Evolutionary conservation across 1,140 invertebrate species (phyloP).

Genomic region (Zaprionus camerounensis): DNA sequence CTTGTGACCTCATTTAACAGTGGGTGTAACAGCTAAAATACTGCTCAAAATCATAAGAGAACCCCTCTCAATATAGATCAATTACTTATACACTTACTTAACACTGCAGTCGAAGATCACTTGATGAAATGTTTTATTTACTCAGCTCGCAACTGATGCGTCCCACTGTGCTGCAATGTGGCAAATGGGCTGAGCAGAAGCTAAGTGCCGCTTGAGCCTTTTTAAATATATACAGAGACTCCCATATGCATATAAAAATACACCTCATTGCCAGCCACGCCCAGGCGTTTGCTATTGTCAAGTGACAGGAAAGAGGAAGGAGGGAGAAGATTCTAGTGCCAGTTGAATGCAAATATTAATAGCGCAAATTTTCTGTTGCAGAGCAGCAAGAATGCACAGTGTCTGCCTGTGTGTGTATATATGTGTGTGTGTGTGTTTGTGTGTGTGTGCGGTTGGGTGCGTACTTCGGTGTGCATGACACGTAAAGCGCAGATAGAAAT

Average conservation of each 20-base stretch:
- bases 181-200: constrained; percentile 60
- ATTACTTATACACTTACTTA: no score
- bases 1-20: constrained; percentile 22
- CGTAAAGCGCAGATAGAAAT: constrained; percentile 17
- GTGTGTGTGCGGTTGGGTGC: constrained; percentile 6
- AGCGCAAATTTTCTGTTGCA: constrained; percentile 76
- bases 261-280: constrained; percentile 54
- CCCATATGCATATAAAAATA: constrained; percentile 48
- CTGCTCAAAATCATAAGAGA: neutral
- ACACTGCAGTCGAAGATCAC: no score
- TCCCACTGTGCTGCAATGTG: constrained; percentile 28
- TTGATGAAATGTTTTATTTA: neutral
- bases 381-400: constrained; percentile 50
- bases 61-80: neutral
- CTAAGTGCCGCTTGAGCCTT: constrained; percentile 78
- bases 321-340: constrained; percentile 30
- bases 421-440: constrained; percentile 15
- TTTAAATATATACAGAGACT: constrained; percentile 71
- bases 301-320: constrained; percentile 54
- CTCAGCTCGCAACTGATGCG: neutral
- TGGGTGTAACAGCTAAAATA: constrained; percentile 3
- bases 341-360: constrained; percentile 81
- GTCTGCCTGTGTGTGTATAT: constrained; percentile 16
- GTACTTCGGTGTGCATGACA: constrained; percentile 10
- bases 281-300: constrained; percentile 60